Conservation (phyloP, 2,888 invertebrate genomes). For the Microctonus aethiopoides region DNA sequence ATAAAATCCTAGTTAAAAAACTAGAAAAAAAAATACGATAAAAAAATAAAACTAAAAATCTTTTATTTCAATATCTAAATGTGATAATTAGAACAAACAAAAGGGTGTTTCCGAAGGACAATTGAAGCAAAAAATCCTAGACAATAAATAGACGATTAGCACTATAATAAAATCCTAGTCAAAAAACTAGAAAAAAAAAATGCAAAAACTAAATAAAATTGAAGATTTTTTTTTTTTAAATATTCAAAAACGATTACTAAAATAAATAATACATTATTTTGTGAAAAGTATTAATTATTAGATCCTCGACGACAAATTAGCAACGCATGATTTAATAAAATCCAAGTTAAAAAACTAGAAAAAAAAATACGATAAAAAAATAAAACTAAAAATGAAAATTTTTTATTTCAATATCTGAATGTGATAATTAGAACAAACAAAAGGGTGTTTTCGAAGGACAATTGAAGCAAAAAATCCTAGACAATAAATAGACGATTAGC, state of each 20-base stretch:
- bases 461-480: not conserved
- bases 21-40: slow-evolving; percentile 36
- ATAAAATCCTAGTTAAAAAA: too few species aligned
- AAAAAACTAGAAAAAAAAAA: too few species aligned
- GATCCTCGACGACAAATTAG: too few species aligned
- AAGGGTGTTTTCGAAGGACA: not conserved
- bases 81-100: not conserved
- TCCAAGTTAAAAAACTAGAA: too few species aligned
- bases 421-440: not conserved
- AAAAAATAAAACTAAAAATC: slow-evolving; percentile 12
- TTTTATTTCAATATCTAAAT: not conserved
- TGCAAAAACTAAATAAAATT: too few species aligned
- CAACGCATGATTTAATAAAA: too few species aligned
- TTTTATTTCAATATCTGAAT: not conserved
- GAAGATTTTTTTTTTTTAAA: too few species aligned
- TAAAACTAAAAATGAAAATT: slow-evolving; percentile 5
- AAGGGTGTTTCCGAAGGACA: not conserved
- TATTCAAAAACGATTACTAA: too few species aligned
- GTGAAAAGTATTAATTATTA: too few species aligned
- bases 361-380: slow-evolving; percentile 30
- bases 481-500: not conserved
- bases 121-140: not conserved
- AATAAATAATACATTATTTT: too few species aligned
- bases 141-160: not conserved
- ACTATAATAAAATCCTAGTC: too few species aligned